phyloP scores from a whole-genome alignment of 2,113 vertebrate species.

The Chaenogobius annularis region DNA sequence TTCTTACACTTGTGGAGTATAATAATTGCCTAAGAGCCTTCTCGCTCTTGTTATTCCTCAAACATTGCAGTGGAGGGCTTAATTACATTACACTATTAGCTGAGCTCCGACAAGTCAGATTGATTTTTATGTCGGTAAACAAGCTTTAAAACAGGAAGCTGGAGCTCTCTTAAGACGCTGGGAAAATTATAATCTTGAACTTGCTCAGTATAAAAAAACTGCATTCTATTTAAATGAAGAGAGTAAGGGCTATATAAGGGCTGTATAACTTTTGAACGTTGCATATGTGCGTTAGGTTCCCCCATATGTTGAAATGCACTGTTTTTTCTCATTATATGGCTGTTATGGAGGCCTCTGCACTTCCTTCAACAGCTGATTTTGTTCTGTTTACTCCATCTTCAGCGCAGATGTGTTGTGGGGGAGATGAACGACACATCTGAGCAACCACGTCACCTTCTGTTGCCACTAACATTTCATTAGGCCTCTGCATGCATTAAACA shows the following conservation, averaged over 20 bases:
- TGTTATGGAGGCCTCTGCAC: neutral
- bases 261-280: neutral
- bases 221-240: neutral
- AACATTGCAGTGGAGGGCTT: conserved; percentile 3
- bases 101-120: conserved; percentile 2
- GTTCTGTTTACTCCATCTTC: conserved; percentile 1
- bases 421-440: conserved; percentile 31
- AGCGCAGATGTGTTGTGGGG: conserved; percentile 7
- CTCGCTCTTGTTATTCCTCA: conserved; percentile 5
- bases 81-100: conserved; percentile 14
- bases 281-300: neutral
- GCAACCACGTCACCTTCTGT: conserved; percentile 38
- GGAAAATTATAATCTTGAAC: neutral
- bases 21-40: conserved; percentile 2
- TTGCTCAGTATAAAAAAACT: neutral
- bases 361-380: neutral
- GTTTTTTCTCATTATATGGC: neutral
- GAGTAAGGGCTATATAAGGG: neutral
- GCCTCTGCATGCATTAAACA: conserved; percentile 3
- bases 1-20: conserved; percentile 2
- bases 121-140: conserved; percentile 7
- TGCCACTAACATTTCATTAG: conserved; percentile 34
- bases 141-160: conserved; percentile 5
- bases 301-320: neutral
- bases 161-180: neutral